Conservation (phyloP, 2,888 invertebrate species). For the Polydrusus cervinus region DNA sequence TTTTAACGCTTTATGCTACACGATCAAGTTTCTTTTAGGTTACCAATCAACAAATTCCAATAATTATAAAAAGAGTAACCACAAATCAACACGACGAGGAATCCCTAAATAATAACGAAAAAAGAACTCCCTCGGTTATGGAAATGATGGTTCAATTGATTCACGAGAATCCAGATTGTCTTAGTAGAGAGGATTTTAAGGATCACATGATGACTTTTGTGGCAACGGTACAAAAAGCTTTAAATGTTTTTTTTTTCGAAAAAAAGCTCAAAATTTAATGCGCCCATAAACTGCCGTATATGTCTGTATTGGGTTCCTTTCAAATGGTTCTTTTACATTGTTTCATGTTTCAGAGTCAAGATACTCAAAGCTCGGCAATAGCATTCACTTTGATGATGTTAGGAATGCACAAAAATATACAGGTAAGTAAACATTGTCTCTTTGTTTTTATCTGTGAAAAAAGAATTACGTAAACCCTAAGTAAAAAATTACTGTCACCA, state of each 20-base stretch:
- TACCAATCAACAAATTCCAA: constrained; percentile 44
- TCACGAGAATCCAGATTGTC: constrained; percentile 54
- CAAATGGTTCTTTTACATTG: too few species aligned
- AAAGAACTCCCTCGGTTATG: constrained; percentile 55
- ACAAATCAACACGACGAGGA: not conserved
- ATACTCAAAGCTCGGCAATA: constrained; percentile 60
- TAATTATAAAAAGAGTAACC: constrained; percentile 39
- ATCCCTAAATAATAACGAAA: constrained; percentile 10
- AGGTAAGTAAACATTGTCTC: constrained; percentile 55
- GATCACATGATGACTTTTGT: constrained; percentile 61
- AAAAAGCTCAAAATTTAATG: too few species aligned
- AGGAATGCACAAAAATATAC: constrained; percentile 64
- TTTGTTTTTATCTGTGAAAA: too few species aligned
- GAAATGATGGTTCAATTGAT: constrained; percentile 58
- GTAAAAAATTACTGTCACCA: too few species aligned
- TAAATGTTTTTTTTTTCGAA: not conserved
- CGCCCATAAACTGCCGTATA: too few species aligned
- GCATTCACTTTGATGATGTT: constrained; percentile 60
- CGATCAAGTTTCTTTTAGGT: constrained; percentile 38
- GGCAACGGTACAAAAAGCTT: constrained; percentile 56
- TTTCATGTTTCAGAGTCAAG: constrained; percentile 62
- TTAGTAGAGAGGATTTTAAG: constrained; percentile 59
- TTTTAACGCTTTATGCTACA: too few species aligned
- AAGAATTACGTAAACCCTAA: too few species aligned
- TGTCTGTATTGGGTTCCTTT: too few species aligned